Evolutionary conservation across 2,797 vertebrate genomes (phyloP), one percentile per base, ranked within the genome.

Genomic region (Sorex maritimensis): DNA sequence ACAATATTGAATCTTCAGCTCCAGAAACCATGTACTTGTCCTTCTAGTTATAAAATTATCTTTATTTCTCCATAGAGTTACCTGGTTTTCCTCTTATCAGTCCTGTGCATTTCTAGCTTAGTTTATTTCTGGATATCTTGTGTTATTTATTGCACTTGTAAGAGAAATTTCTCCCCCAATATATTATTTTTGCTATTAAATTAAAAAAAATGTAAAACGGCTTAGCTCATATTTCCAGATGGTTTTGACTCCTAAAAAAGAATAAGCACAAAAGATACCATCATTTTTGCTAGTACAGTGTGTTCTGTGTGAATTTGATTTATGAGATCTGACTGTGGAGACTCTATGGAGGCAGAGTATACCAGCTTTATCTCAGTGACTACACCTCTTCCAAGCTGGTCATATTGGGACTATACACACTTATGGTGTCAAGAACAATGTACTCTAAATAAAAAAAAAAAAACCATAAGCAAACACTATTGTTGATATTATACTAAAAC

Each of bases 261-360:
- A 86, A 41, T 79, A 58, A 84, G n/a, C 86, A 86, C 44, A 41
- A 75, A 93, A 84, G 65, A 87, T 84, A 90, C 92, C 82, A 72
- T 97, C 90, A 90, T 97, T 93, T 95, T 81, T 95, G 86, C 46
- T 94, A 74, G 79, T 86, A 92, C 81, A 92, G 65, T 86, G 17
- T 96, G 52, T 91, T 82, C 92, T 88, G 0, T 93, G 81, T 94
- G 83, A 71, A 92, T 75, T 88, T 75, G 26, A 86, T 85, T 96
- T 94, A 84, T 89, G 80, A 93, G 58, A 26, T 93, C 73, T 88
- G 55, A 75, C 84, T 91, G 41, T 65, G 79, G 61, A 91, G 61
- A 55, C 38, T 89, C 94, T 86, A 93, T 96, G 82, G 81, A 93
- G 92, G 91, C 28, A 94, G 88, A 94, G 88, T 30, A 69, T 65